A percentile compares a stretch with the other conserved stretches of the same genome.
Conservation (phyloP, 2,797 vertebrate species). For the Melanogrammus aeglefinus region DNA sequence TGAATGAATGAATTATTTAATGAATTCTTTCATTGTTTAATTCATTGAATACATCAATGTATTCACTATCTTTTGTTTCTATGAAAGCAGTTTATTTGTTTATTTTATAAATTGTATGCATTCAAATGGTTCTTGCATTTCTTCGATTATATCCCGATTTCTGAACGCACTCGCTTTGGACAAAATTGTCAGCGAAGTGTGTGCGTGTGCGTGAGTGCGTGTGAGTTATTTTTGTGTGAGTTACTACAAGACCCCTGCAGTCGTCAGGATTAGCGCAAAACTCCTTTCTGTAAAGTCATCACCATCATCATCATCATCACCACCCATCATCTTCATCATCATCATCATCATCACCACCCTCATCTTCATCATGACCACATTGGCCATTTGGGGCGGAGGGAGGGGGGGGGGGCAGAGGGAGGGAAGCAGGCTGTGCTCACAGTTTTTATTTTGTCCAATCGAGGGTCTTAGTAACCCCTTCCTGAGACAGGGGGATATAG, state of each 20-base stretch:
- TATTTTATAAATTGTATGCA: too few relatives aligned
- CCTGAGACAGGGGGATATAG: neutral
- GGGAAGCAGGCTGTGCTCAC: neutral
- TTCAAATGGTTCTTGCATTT: neutral
- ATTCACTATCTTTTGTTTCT: too few relatives aligned
- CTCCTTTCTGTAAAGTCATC: conserved; percentile 52
- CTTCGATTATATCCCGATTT: too few relatives aligned
- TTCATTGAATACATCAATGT: too few relatives aligned
- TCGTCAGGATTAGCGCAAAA: conserved; percentile 58
- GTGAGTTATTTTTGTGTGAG: neutral
- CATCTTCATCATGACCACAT: neutral
- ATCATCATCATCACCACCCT: neutral
- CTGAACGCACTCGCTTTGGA: too few relatives aligned
- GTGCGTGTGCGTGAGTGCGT: neutral
- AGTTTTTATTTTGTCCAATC: neutral
- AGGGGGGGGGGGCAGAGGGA: neutral
- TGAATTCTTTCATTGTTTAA: too few relatives aligned
- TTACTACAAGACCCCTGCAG: too few relatives aligned
- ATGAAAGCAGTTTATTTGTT: too few relatives aligned
- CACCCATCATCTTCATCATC: too few relatives aligned
- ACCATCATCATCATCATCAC: neutral
- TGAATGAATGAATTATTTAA: too few relatives aligned
- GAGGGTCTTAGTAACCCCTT: too few relatives aligned
- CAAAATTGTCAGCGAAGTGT: neutral
- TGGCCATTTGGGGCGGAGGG: too few relatives aligned